These are phyloP conservation scores for Tenrec ecaudatus DNA, from an alignment of 2,113 vertebrate species.

Conservation along the genomic window DNA sequence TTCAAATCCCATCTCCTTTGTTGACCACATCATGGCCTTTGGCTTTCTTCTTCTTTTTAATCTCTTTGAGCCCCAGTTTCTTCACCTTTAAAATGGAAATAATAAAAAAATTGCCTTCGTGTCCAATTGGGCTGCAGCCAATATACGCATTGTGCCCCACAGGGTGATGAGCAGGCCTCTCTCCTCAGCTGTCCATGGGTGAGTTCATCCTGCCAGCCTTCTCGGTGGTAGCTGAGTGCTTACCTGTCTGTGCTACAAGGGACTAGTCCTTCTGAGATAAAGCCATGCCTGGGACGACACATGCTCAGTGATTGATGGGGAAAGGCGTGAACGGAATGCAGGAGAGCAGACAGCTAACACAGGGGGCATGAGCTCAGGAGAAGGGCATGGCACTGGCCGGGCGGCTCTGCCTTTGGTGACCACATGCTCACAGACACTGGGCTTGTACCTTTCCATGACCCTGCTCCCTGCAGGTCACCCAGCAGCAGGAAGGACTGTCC, in stretches of 20 bases:
- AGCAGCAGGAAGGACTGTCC: not conserved
- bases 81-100: slow-evolving; percentile 31
- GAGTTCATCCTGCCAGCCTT: not conserved
- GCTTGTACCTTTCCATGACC: not conserved
- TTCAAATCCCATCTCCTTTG: not conserved
- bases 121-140: not conserved
- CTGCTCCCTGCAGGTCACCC: not conserved
- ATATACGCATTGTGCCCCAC: not conserved
- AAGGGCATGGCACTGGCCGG: not conserved
- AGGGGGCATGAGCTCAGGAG: not conserved
- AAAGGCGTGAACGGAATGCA: not conserved
- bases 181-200: no score
- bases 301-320: slow-evolving; percentile 15
- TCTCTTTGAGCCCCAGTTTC: slow-evolving; percentile 33
- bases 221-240: not conserved
- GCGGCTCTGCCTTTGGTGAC: not conserved
- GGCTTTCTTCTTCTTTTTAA: not conserved
- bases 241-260: not conserved
- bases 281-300: not conserved
- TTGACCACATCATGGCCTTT: not conserved
- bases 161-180: not conserved
- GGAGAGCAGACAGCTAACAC: not conserved
- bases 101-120: not conserved
- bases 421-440: not conserved
- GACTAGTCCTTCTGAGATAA: not conserved